phyloP scores from a whole-genome alignment of 2,113 vertebrate genomes.

The Nothobranchius kuhntae region DNA sequence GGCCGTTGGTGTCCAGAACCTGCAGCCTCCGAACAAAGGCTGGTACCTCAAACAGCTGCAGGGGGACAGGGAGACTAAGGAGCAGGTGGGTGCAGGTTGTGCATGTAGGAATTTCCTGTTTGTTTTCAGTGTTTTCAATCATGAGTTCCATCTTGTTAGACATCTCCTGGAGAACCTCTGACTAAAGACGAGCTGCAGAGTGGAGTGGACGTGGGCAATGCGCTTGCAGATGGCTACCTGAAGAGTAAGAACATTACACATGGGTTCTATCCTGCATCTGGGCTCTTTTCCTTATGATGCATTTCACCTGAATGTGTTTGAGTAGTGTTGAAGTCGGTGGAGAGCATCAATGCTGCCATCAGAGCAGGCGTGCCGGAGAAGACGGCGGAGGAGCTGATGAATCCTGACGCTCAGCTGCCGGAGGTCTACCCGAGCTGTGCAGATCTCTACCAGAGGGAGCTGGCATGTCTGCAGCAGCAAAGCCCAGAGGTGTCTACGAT shows the following conservation, averaged over 20 bases:
- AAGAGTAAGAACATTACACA: conserved; percentile 78
- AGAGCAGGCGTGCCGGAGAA: conserved; percentile 83
- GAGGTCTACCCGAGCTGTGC: conserved; percentile 89
- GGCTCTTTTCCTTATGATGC: neutral
- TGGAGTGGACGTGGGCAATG: conserved; percentile 87
- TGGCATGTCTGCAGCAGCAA: conserved; percentile 91
- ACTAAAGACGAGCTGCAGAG: conserved; percentile 91
- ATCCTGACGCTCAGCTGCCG: conserved; percentile 91
- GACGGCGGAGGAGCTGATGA: conserved; percentile 90
- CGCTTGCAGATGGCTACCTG: conserved; percentile 82
- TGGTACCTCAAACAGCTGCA: conserved; percentile 96
- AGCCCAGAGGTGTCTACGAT: conserved; percentile 81
- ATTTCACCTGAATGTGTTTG: neutral
- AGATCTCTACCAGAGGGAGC: conserved; percentile 92
- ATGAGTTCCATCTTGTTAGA: conserved; percentile 41
- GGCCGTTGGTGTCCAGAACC: conserved; percentile 83
- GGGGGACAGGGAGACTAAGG: conserved; percentile 83
- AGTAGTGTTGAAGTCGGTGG: conserved; percentile 87
- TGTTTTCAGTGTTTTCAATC: neutral
- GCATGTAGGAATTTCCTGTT: neutral
- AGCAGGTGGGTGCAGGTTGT: conserved; percentile 78
- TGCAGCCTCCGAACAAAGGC: conserved; percentile 86
- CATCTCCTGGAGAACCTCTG: conserved; percentile 79
- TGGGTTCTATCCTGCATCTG: neutral
- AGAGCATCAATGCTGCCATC: conserved; percentile 88